Base-by-base conservation (phyloP, 2,888 invertebrate species). In the Synanthedon vespiformis region DNA sequence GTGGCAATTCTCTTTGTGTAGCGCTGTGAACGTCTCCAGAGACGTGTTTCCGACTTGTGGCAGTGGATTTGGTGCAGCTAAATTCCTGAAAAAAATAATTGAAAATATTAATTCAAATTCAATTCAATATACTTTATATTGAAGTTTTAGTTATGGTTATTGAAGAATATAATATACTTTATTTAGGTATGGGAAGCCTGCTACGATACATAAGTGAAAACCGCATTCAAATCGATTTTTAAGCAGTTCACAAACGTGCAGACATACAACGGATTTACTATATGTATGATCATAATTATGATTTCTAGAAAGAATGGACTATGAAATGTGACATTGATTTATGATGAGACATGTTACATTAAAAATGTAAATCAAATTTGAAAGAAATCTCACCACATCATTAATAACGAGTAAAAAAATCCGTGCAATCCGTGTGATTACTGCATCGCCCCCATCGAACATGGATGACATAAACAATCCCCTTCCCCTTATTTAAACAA, bases 1-100 rank as follows among this genome's bases (percentile, higher is more conserved):
- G 62, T 91, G 89, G 68, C 95, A 95, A 68, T 89, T 89, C 62
- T 92, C 91, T 69, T 90, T 90, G 72, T 90, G 91, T 52, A 89
- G 61, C 2, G 71, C 64, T 48, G 76, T 68, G 61, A 77, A 60
- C 0, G 72, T 70, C 54, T 86, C 86, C 56, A 78, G 47, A 0
- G 84, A 78, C 10, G 73, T 70, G 66, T 84, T 86, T 11, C 74
- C 72, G 3, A 63, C 57, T 51, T 64, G 68, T 0, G 52, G 54
- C 1, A 63, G 56, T 2, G 72, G 64, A 0, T 58, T 51, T 4
- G 83, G 77, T 0, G 72, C 70, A 48, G 86, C 88, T 40, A 88
- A 58, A 59, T 88, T 88, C 88, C 88, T 88, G 80, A 0, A 68
- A 74, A 13, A 48, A 16, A 48, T 12, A 2, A 13, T 6, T 44